Conservation (phyloP, 2,113 vertebrate genomes). For the Chionodraco myersi region DNA sequence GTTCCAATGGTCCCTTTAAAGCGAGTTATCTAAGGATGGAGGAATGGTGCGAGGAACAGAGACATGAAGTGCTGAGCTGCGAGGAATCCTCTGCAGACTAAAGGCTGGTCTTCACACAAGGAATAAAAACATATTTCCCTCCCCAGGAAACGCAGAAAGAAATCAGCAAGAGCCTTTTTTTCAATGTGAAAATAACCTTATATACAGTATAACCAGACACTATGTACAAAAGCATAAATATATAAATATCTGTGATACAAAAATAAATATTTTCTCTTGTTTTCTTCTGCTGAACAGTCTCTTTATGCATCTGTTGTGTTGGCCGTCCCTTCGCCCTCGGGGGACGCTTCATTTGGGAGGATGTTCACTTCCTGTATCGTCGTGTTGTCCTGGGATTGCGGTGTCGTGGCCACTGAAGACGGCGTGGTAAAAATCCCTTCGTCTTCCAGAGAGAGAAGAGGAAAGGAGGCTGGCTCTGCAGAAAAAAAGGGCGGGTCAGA, state of each 20-base stretch:
- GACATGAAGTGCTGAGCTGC: constrained; percentile 64
- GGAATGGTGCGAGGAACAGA: constrained; percentile 44
- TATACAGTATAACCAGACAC: constrained; percentile 89
- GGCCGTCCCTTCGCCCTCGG: constrained; percentile 52
- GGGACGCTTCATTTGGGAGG: constrained; percentile 56
- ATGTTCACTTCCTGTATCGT: constrained; percentile 78
- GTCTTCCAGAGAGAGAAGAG: constrained; percentile 86
- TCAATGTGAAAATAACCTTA: constrained; percentile 83
- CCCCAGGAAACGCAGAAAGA: constrained; percentile 42
- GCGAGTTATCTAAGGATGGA: constrained; percentile 49
- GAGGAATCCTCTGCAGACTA: constrained; percentile 25
- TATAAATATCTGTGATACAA: constrained; percentile 98
- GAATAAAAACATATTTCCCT: constrained; percentile 31
- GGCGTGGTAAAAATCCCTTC: constrained; percentile 77
- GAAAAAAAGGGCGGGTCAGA: no score
- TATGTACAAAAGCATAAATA: constrained; percentile 99
- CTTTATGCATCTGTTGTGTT: constrained; percentile 68
- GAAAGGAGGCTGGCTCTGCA: constrained; percentile 81
- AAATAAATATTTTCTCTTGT: constrained; percentile 96
- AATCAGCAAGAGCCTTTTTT: constrained; percentile 51
- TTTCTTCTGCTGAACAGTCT: constrained; percentile 77
- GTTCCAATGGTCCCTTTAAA: constrained; percentile 57
- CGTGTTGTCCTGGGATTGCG: constrained; percentile 74
- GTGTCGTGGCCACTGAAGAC: constrained; percentile 73
- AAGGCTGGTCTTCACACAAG: constrained; percentile 19